Conservation (phyloP, 2,113 vertebrate genomes). For the Grantiella picta region DNA sequence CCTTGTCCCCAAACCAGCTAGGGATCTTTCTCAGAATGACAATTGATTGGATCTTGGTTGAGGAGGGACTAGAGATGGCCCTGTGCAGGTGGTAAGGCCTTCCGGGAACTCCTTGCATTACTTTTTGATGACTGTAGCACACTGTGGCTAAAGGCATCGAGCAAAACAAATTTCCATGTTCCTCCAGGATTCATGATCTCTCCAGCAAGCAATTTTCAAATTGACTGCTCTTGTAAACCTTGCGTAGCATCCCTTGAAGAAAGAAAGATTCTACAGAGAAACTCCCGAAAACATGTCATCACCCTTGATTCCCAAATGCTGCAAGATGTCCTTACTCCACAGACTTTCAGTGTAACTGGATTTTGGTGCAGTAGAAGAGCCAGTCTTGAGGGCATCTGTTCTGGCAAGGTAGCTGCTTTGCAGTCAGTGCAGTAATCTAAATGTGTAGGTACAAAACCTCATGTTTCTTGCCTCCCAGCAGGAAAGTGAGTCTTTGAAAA, state of each 20-base stretch:
- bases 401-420: not conserved
- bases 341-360: not conserved
- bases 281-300: not conserved
- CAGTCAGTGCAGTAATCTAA: not conserved
- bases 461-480: not conserved
- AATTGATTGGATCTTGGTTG: not conserved
- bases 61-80: not conserved
- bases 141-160: not conserved
- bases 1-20: not conserved
- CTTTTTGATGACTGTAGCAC: not conserved
- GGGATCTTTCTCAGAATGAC: not conserved
- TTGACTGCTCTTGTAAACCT: not conserved
- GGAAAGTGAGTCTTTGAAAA: not conserved
- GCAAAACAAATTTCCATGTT: not conserved
- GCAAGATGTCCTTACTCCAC: not conserved
- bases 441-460: not conserved
- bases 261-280: not conserved
- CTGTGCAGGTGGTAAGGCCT: not conserved
- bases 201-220: not conserved
- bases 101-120: not conserved
- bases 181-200: not conserved
- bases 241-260: not conserved
- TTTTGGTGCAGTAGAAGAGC: not conserved
- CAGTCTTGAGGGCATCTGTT: not conserved
- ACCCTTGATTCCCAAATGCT: not conserved